phyloP scores from a whole-genome alignment of 2,888 invertebrate genomes.

The Thalpophila matura region DNA sequence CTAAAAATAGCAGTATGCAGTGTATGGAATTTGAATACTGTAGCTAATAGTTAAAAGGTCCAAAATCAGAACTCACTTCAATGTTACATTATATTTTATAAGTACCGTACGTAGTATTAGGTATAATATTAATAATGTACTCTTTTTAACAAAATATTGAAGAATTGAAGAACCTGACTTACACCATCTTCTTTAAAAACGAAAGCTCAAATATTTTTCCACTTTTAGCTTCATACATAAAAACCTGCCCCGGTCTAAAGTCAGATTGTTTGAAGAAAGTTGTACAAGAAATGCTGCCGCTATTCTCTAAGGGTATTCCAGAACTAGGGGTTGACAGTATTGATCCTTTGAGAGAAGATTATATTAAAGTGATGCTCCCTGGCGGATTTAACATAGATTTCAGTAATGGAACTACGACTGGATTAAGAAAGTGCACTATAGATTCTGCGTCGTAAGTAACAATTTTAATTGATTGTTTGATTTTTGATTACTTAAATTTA shows the following conservation, averaged over 20 bases:
- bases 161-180: too few relatives aligned
- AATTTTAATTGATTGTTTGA: too few relatives aligned
- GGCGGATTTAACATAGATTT: conserved; percentile 77
- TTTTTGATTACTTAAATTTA: too few relatives aligned
- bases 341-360: conserved; percentile 74
- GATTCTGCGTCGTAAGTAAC: conserved; percentile 75
- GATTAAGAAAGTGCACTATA: conserved; percentile 78
- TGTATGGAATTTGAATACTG: too few relatives aligned
- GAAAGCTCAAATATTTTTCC: not conserved
- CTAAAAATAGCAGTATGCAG: too few relatives aligned
- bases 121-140: too few relatives aligned
- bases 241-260: conserved; percentile 72
- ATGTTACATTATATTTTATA: too few relatives aligned
- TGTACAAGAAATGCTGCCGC: conserved; percentile 74
- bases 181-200: too few relatives aligned
- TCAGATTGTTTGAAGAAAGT: conserved; percentile 76
- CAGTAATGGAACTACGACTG: conserved; percentile 73
- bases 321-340: conserved; percentile 69
- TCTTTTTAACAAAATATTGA: too few relatives aligned
- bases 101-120: too few relatives aligned
- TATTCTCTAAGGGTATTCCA: conserved; percentile 77
- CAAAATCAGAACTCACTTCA: too few relatives aligned
- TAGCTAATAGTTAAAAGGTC: too few relatives aligned
- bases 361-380: conserved; percentile 69
- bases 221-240: conserved; percentile 62